phyloP scores from a whole-genome alignment of 2,113 vertebrate genomes.

The Aptenodytes patagonicus region DNA sequence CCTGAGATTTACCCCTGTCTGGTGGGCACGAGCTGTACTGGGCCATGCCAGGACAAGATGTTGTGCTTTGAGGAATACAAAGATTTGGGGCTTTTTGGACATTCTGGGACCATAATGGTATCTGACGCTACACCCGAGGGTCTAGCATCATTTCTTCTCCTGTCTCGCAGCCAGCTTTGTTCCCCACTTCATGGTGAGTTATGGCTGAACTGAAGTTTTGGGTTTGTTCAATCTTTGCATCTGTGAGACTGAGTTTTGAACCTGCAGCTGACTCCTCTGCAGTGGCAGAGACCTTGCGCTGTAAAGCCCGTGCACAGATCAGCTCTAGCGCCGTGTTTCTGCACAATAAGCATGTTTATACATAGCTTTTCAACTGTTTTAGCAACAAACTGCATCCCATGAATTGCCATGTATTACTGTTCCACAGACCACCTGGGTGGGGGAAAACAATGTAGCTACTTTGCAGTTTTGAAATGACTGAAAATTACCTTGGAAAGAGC shows the following conservation, averaged over 20 bases:
- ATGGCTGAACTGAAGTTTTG: background rate
- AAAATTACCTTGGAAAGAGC: background rate
- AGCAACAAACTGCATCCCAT: background rate
- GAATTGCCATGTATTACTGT: background rate
- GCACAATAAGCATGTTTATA: background rate
- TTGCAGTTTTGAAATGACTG: background rate
- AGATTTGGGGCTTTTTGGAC: background rate
- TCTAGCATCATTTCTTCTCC: background rate
- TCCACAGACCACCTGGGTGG: background rate
- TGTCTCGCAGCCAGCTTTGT: fast-evolving
- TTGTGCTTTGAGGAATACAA: background rate
- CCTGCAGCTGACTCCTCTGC: background rate
- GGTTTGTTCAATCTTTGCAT: background rate
- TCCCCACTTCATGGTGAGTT: no score
- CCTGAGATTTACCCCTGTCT: background rate
- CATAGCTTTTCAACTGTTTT: background rate
- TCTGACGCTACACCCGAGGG: no score
- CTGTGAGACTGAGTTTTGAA: background rate
- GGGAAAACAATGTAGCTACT: background rate
- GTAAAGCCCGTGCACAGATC: no score
- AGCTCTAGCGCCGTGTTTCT: background rate
- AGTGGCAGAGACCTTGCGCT: background rate
- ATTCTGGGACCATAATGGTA: background rate
- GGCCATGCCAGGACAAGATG: background rate
- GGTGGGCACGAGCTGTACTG: background rate